Base-by-base conservation (phyloP, 2,888 invertebrate species). In the Pristionchus arcanus region DNA sequence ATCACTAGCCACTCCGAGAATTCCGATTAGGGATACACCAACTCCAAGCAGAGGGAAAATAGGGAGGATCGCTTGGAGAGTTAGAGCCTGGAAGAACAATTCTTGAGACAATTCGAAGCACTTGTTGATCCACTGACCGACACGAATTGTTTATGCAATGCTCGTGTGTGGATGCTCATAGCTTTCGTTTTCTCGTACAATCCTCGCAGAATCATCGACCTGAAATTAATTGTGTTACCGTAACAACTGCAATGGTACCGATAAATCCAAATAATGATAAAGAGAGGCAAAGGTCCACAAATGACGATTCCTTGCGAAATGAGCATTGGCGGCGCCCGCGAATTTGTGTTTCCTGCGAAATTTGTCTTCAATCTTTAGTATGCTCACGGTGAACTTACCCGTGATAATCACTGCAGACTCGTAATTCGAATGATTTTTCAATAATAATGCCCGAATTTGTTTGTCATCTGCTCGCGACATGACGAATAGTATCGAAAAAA, bases 261-360 rank as follows among this genome's bases (percentile, higher is more conserved):
- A 42, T 81, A 81, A 28, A 81, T 53, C 81, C 81, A 81, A 28
- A 81, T 81, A 21, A 53, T 16, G 53, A 81, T 42, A 11, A 81
- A 81, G 13, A 81, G 49, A 1, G 81, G 81, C 0, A 81, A 1
- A 1, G 81, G 81, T 0, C 81, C 25, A 7, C 42, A 53, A 28
- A 42, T 28, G 15, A 81, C 19, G 1, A 81, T 81, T 81, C 81
- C 81, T n/a, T n/a, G n/a, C 11, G 49, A 11, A 34, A 81, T 81
- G 2, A 81, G 49, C 81, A 81, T 81, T 1, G 25, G 21, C 0
- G 81, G 77, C 37, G 77, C 16, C 19, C 16, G 81, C 15, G 81
- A 3, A 28, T 81, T 42, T n/a, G 37, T 25, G 19, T 81, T 81
- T 16, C 81, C 81, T 81, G 49, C 0, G 21, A 42, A 21, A 13